Base-by-base conservation (phyloP, 2,888 invertebrate genomes). In the Folsomia manolachei region DNA sequence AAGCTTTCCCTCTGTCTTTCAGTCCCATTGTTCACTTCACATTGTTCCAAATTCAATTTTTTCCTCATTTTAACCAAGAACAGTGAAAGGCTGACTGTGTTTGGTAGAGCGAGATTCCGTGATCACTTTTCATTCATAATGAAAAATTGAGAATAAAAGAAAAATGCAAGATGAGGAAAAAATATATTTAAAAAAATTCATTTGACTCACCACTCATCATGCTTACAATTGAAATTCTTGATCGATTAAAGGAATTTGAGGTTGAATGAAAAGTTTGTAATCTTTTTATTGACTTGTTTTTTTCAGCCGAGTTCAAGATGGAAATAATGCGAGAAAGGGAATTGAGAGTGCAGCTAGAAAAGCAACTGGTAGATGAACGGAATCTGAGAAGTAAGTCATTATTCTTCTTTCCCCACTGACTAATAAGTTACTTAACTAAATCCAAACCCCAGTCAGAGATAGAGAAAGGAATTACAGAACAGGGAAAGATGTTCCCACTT, bases 251-350 rank as follows among this genome's bases (percentile, higher is more conserved):
- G 7, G 39, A 39, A 14, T 24, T 61, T 69, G 71, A 71, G 64
- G n/a, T n/a, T 52, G 62, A 23, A 56, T 27, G 52, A 24, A 14
- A 24, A 71, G 27, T n/a, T 64, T n/a, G 52, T 61, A 67, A 52
- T 65, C 26, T 56, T 63, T 14, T 66, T 65, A 56, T 18, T 65
- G n/a, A 65, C 27, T 62, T 67, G 66, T 64, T 70, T 67, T 66
- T 19, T 70, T 70, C 61, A n/a, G 97, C 95, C 84, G 96, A 97
- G 87, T 87, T 97, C 81, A 95, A 95, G 86, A 94, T 95, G 93
- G 96, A 96, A 85, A 91, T 96, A 76, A 87, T 95, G 79, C 88
- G 95, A 82, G 96, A 97, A 86, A 87, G 95, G 82, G 96, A 96
- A 87, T 90, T 94, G 75, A 92, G 95, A 86, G 95, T 95, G 86